Conservation (phyloP, 2,797 vertebrate genomes). For the Ficedula albicollis region DNA sequence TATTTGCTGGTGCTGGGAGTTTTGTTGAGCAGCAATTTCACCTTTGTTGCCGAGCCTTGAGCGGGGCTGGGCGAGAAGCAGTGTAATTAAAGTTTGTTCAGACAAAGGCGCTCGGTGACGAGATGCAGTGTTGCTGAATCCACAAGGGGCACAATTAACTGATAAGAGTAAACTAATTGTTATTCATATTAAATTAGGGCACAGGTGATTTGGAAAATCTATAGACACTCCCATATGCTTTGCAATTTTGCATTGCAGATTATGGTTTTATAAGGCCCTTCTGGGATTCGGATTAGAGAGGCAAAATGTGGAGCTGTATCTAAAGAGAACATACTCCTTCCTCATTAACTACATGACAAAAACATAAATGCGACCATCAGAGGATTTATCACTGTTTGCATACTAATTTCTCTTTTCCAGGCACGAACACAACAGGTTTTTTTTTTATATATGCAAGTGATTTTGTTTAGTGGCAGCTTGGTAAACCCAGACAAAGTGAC, state of each 20-base stretch:
- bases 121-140: conserved; percentile 54
- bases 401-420: conserved; percentile 11
- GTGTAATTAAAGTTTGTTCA: conserved; percentile 61
- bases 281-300: conserved; percentile 63
- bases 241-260: conserved; percentile 71
- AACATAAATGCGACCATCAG: conserved; percentile 63
- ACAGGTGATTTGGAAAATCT: conserved; percentile 76
- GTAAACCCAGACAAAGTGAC: neutral
- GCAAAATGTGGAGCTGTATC: conserved; percentile 19
- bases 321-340: conserved; percentile 40
- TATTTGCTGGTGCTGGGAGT: fast-evolving
- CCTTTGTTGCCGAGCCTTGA: conserved; percentile 13
- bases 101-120: conserved; percentile 45
- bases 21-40: neutral
- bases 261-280: conserved; percentile 59
- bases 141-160: conserved; percentile 71
- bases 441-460: neutral
- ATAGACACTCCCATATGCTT: conserved; percentile 73
- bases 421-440: neutral
- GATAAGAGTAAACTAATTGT: conserved; percentile 76
- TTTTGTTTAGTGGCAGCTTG: neutral
- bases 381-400: conserved; percentile 55
- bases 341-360: conserved; percentile 72
- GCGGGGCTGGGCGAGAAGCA: neutral
- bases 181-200: conserved; percentile 79